Evolutionary conservation across 2,888 invertebrate genomes (phyloP).

Genomic region (Hirtodrosophila cameraria): DNA sequence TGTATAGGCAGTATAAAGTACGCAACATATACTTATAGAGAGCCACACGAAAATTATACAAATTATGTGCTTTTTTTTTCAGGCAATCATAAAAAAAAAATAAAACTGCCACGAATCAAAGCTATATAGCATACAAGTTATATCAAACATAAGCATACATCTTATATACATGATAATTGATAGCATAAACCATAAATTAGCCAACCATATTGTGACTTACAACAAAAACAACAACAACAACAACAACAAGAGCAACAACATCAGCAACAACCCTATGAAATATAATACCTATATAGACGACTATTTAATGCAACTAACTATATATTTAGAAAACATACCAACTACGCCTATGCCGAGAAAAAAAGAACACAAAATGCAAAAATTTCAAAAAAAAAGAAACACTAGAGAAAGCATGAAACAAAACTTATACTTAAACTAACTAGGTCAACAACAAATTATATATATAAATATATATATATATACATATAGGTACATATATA

Average conservation of each 20-base stretch:
- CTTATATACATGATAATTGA: slow-evolving; percentile 42
- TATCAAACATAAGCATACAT: slow-evolving; percentile 22
- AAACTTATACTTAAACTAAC: slow-evolving; percentile 54
- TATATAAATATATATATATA: slow-evolving; percentile 24
- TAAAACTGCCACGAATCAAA: slow-evolving; percentile 52
- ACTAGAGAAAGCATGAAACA: slow-evolving; percentile 45
- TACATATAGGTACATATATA: slow-evolving; percentile 23
- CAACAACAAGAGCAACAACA: slow-evolving; percentile 24
- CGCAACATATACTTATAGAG: slow-evolving; percentile 14
- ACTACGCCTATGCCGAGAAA: slow-evolving; percentile 55
- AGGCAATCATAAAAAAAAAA: slow-evolving; percentile 38
- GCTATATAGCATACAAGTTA: slow-evolving; percentile 25
- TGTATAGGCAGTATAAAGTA: slow-evolving; percentile 4
- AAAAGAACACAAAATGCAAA: neutral
- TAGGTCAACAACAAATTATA: slow-evolving; percentile 73
- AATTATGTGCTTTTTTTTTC: slow-evolving; percentile 24
- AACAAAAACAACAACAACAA: slow-evolving; percentile 43
- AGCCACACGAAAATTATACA: slow-evolving; percentile 35
- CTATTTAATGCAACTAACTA: slow-evolving; percentile 60
- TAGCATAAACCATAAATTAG: slow-evolving; percentile 57
- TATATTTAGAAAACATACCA: slow-evolving; percentile 51
- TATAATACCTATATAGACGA: slow-evolving; percentile 35
- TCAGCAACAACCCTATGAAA: slow-evolving; percentile 30
- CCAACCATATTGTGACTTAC: slow-evolving; percentile 77
- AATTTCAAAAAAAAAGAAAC: slow-evolving; percentile 4